Conservation (phyloP, 2,797 vertebrate species). For the Acanthurus tractus region DNA sequence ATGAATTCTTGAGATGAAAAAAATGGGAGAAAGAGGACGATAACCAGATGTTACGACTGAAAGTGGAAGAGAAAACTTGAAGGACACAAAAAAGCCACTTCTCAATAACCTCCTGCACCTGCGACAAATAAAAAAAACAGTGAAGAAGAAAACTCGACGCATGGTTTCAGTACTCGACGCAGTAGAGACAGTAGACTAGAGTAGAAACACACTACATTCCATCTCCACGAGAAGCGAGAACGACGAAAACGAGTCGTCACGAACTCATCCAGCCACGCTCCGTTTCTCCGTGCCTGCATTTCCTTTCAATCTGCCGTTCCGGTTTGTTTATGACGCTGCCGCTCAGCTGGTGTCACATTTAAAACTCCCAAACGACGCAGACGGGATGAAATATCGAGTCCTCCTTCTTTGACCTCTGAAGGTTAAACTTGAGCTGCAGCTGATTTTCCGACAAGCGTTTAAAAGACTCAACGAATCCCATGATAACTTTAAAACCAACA, state of each 20-base stretch:
- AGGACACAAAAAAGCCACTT: background rate
- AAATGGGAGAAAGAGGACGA: background rate
- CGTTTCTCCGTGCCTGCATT: background rate
- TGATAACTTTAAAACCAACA: too few relatives aligned
- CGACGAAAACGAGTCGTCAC: background rate
- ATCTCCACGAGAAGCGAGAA: slow-evolving; percentile 17
- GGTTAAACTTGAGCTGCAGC: too few relatives aligned
- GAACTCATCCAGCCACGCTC: background rate
- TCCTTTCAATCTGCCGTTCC: background rate
- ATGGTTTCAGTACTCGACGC: slow-evolving; percentile 18
- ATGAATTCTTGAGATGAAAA: background rate
- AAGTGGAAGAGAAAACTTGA: background rate
- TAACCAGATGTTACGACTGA: background rate
- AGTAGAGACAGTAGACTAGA: slow-evolving; percentile 41
- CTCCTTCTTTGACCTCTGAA: too few relatives aligned
- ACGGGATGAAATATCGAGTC: slow-evolving; percentile 17
- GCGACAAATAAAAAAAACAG: background rate
- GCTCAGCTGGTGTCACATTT: background rate
- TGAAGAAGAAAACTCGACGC: background rate
- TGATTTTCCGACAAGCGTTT: too few relatives aligned
- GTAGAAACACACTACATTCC: slow-evolving; percentile 30
- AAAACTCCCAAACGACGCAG: background rate
- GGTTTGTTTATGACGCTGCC: background rate
- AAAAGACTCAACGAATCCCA: too few relatives aligned
- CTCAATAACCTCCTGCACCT: background rate